Percentiles rank a stretch among this genome's conserved stretches.
phyloP scores from a whole-genome alignment of 2,888 invertebrate species.

The Oligia latruncula region DNA sequence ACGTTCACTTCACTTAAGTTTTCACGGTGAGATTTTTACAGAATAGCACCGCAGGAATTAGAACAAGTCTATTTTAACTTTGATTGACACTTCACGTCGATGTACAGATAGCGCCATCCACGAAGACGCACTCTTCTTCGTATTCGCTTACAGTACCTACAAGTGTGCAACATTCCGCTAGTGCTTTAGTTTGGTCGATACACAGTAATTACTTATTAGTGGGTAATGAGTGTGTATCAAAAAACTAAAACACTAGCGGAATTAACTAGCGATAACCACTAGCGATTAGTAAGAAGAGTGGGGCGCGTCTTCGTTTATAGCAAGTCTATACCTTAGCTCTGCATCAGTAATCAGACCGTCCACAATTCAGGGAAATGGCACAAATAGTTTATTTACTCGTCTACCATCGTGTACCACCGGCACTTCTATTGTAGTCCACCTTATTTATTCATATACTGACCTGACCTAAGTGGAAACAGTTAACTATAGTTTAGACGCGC shows the following conservation, averaged over 20 bases:
- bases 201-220: too few species aligned
- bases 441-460: conserved; percentile 45
- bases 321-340: conserved; percentile 12
- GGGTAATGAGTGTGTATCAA: too few species aligned
- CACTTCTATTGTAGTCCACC: conserved; percentile 4
- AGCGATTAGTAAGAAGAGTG: too few species aligned
- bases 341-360: conserved; percentile 23
- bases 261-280: too few species aligned
- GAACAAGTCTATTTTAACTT: conserved; percentile 7
- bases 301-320: too few species aligned
- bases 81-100: conserved; percentile 35
- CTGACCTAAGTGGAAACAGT: conserved; percentile 18
- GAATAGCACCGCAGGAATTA: conserved; percentile 13
- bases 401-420: conserved; percentile 12
- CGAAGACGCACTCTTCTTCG: too few species aligned
- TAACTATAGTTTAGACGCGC: background rate
- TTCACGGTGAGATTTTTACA: too few species aligned
- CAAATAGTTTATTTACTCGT: conserved; percentile 49
- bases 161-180: too few species aligned
- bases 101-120: background rate
- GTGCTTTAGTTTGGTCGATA: too few species aligned
- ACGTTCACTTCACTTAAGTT: too few species aligned
- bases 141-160: too few species aligned
- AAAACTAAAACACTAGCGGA: too few species aligned
- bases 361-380: conserved; percentile 43